phyloP scores from a whole-genome alignment of 1,140 invertebrate genomes.

The Temnothorax longispinosus region DNA sequence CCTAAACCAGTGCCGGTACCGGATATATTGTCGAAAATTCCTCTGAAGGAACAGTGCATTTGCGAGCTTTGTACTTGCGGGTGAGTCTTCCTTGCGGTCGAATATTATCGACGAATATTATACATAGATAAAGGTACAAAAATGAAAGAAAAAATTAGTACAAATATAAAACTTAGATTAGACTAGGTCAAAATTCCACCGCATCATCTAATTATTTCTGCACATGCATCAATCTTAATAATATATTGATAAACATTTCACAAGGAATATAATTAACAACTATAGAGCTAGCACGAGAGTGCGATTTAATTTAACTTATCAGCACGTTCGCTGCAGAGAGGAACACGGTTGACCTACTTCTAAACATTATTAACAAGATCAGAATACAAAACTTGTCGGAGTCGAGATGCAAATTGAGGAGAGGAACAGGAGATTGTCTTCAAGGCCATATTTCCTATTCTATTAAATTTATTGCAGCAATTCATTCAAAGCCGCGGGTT shows the following conservation, averaged over 20 bases:
- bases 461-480: constrained; percentile 44
- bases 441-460: constrained; percentile 52
- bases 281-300: not conserved
- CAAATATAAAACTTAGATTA: not conserved
- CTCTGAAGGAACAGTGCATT: constrained; percentile 92
- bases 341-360: constrained; percentile 60
- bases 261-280: constrained; percentile 16
- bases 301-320: constrained; percentile 58
- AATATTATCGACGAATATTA: not conserved
- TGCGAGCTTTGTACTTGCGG: constrained; percentile 96
- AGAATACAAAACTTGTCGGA: constrained; percentile 57
- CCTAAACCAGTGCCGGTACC: constrained; percentile 47
- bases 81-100: constrained; percentile 87
- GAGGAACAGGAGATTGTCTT: constrained; percentile 38
- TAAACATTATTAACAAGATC: constrained; percentile 54
- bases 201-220: not conserved
- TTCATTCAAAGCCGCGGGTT: constrained; percentile 2
- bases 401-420: constrained; percentile 63
- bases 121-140: not conserved
- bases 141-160: not conserved
- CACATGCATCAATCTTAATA: not conserved
- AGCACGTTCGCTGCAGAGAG: constrained; percentile 17
- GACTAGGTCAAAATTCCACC: not conserved
- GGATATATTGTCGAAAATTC: constrained; percentile 80
- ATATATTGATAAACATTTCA: not conserved